Base-by-base conservation (phyloP, 1,140 invertebrate species). In the Solenopsis invicta region DNA sequence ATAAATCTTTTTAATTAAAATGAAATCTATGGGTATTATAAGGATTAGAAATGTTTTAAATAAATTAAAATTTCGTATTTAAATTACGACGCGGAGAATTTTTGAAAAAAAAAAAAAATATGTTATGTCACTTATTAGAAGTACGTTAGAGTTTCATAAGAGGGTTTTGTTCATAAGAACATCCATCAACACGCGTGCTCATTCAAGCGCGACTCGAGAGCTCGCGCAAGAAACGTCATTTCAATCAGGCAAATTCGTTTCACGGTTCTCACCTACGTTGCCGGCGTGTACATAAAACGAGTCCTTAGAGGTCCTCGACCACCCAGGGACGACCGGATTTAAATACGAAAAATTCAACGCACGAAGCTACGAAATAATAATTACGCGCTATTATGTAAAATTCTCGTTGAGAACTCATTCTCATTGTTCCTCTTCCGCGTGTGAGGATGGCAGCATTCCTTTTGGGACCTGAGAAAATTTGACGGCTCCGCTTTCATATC, bases 341-440 rank as follows among this genome's bases (percentile, higher is more conserved):
- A 54, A 72, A 86, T 37, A 50, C 16, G 24, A 86, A 86, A 90
- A 87, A 88, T 84, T 91, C 87, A 59, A 84, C 41, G 52, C 78
- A 86, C 72, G 82, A 78, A 59, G 29, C 69, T 74, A 72, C 82
- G 29, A 84, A 78, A 85, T 85, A 91, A 89, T 71, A 82, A 89
- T 91, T 91, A 89, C 84, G 87, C 50, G 86, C 86, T 74, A 48
- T 90, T 90, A 81, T 80, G 61, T 90, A 90, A 90, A 87, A 18
- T 41, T 41, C 4, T 59, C n/a, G 10, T 1, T 48, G 29, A 69
- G 18, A 34, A 3, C 16, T 56, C 54, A 12, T 80, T 74, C 41
- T 29, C 24, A 21, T 80, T 80, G 45, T 81, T 16, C 21, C 9
- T 54, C 18, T 74, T 56, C 54, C 52, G 21, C 52, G 5, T 16